These are phyloP conservation scores for Diuraphis noxia DNA, from an alignment of 1,140 invertebrate genomes.

Conservation along the genomic window DNA sequence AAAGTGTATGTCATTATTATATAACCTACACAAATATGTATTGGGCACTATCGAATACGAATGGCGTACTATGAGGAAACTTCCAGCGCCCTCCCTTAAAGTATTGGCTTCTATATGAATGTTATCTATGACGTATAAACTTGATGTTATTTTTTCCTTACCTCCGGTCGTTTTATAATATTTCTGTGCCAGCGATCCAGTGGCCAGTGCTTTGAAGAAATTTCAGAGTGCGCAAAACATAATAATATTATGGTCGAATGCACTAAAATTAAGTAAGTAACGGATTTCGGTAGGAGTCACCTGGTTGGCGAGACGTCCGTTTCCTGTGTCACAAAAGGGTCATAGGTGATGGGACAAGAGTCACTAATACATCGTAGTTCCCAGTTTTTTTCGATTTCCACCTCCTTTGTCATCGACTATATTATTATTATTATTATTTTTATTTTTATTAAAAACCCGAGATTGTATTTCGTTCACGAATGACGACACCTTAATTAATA, in stretches of 20 bases:
- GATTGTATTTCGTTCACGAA: neutral
- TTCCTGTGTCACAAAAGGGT: neutral
- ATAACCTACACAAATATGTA: neutral
- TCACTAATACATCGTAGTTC: neutral
- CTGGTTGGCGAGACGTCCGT: neutral
- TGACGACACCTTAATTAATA: neutral
- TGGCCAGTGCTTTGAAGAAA: neutral
- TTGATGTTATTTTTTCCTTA: no score
- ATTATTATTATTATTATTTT: neutral
- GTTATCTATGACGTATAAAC: neutral
- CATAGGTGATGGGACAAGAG: neutral
- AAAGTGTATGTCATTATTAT: neutral
- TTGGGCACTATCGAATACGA: neutral
- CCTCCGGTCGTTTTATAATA: neutral
- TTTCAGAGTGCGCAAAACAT: no score
- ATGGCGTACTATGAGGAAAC: neutral
- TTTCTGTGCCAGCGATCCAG: neutral
- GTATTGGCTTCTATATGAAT: neutral
- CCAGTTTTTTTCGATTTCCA: neutral
- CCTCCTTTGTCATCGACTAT: neutral
- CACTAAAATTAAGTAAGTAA: neutral
- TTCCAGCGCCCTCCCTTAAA: neutral
- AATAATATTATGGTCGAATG: neutral
- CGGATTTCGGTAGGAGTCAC: neutral
- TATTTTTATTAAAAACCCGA: neutral